phyloP scores from a whole-genome alignment of 2,888 invertebrate species.

The Oegoconia quadripuncta region DNA sequence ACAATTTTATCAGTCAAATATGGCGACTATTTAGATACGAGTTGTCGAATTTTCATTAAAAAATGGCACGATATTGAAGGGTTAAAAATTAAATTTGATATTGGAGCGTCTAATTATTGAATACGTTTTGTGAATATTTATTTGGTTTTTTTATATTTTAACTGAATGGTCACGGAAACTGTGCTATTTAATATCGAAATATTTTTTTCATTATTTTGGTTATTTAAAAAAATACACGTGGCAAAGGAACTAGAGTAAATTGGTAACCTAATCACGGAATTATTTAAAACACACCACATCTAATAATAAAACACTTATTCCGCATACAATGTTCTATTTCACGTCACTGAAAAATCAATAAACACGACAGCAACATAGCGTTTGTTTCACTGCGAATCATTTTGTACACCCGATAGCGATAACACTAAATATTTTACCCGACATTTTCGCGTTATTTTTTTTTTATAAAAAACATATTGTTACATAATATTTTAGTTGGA shows the following conservation, averaged over 20 bases:
- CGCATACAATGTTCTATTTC: constrained; percentile 51
- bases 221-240: neutral
- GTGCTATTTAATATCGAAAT: neutral
- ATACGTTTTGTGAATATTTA: neutral
- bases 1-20: constrained; percentile 12
- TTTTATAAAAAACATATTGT: constrained; percentile 43
- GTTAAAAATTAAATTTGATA: neutral
- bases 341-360: constrained; percentile 74
- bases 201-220: neutral
- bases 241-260: neutral
- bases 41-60: neutral
- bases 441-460: constrained; percentile 28
- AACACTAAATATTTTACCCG: constrained; percentile 20
- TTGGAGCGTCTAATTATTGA: too few relatives aligned
- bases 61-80: neutral
- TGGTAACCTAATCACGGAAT: constrained; percentile 31
- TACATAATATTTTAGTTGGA: constrained; percentile 60
- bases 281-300: constrained; percentile 40
- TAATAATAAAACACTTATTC: constrained; percentile 62
- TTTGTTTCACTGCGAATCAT: constrained; percentile 23
- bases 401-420: constrained; percentile 18
- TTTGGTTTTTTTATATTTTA: neutral
- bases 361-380: constrained; percentile 34
- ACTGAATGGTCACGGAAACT: constrained; percentile 4
- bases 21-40: constrained; percentile 6